Base-by-base conservation (phyloP, 2,113 vertebrate genomes). In the Amphiprion percula region DNA sequence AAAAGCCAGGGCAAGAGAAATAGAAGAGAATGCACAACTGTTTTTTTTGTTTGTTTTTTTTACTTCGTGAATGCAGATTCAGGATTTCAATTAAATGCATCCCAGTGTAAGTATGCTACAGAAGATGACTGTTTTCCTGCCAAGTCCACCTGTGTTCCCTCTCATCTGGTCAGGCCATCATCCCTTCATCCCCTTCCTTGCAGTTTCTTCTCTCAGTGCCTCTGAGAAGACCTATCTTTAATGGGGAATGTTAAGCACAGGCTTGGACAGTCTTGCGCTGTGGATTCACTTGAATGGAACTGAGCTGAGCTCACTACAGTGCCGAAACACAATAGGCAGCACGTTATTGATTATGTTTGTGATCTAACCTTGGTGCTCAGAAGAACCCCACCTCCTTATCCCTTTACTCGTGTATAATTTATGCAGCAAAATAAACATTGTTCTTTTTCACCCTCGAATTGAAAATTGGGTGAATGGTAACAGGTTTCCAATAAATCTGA, bases 291-390 rank as follows among this genome's bases (percentile, higher is more conserved):
- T 61, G 74, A 87, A 71, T 68, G 74, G 72, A 85, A 53, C 55
- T 37, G 28, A 77, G 56, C 69, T 16, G 71, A 52, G 71, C 79
- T 53, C 71, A 79, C 85, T 82, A 68, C 85, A 80, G 81, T 56
- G 65, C 79, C 10, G 55, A 80, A 87, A 77, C 78, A 84, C 86
- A 88, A 88, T 69, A 85, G 79, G 71, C 82, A 21, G 74, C 85
- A 79, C 82, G 87, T 83, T 92, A 89, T 91, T 87, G 86, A 90
- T 91, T 62, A n/a, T 66, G 71, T 79, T 82, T 83, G 68, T 67
- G 80, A 85, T 87, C 79, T 77, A 85, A 83, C 90, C 83, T 82
- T 78, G 37, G 70, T 72, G 59, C 71, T 74, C 37, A n/a, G 60
- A 47, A 73, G 46, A 28, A 14, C 64, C 26, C 37, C n/a, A 58